Evolutionary conservation across 2,888 invertebrate species (phyloP).

Genomic region (Muschampia plurimacula): DNA sequence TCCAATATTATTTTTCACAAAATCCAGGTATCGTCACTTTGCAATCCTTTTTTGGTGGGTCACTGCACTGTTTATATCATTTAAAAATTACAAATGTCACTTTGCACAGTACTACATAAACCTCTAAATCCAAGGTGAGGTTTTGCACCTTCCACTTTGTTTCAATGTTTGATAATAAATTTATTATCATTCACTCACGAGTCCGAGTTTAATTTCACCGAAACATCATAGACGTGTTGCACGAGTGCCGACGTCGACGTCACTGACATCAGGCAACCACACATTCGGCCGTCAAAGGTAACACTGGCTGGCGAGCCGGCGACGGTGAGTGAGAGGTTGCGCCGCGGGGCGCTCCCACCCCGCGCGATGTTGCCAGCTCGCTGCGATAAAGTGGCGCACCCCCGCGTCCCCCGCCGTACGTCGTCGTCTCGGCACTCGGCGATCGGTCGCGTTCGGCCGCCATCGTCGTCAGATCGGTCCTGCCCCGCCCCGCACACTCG

Average conservation of each 20-base stretch:
- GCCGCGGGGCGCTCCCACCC: constrained; percentile 83
- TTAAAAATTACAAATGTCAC: constrained; percentile 69
- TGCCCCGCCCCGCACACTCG: constrained; percentile 79
- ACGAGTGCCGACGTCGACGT: constrained; percentile 84
- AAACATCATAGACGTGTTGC: constrained; percentile 84
- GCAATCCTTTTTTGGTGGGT: constrained; percentile 74
- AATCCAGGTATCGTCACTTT: constrained; percentile 59
- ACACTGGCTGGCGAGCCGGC: constrained; percentile 86
- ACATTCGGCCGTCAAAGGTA: constrained; percentile 86
- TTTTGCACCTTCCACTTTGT: constrained; percentile 88
- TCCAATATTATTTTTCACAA: constrained; percentile 35
- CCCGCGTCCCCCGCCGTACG: constrained; percentile 80
- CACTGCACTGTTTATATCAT: constrained; percentile 77
- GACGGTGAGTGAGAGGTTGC: constrained; percentile 87
- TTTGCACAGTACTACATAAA: constrained; percentile 69
- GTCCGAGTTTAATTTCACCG: constrained; percentile 82
- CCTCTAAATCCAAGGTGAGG: constrained; percentile 79
- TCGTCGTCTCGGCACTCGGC: constrained; percentile 80
- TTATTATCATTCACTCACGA: constrained; percentile 78
- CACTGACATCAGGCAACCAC: constrained; percentile 82
- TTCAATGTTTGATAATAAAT: constrained; percentile 88
- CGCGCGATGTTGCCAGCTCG: constrained; percentile 85
- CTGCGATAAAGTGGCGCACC: constrained; percentile 84
- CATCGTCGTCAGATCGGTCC: constrained; percentile 74
- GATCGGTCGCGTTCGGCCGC: constrained; percentile 79